Base-by-base conservation (phyloP, 2,888 invertebrate genomes). In the Brachypalpus laphriformis region DNA sequence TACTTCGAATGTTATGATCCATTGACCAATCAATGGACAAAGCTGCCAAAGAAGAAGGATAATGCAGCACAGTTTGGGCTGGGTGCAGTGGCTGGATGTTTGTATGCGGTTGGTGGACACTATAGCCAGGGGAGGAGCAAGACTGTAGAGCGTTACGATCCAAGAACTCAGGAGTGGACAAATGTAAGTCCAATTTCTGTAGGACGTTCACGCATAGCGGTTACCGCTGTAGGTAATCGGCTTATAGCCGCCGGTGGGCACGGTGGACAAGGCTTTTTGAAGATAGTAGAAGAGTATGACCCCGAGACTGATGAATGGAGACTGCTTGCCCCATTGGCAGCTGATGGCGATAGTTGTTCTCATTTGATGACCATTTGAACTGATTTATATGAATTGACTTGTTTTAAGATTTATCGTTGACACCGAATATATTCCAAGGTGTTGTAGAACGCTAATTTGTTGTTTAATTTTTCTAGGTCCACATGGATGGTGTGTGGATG, bases 271-370 rank as follows among this genome's bases (percentile, higher is more conserved):
- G 49, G 9, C 1, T 61, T 59, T 25, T 49, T 40, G 34, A 72
- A 59, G 40, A 72, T 49, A 5, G 49, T 61, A 11, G 59, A 72
- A 51, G 40, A 72, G 47, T 72, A 72, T 40, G 59, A 72, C 22
- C 71, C 71, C 2, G 40, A 40, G 4, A 72, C 71, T 59, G 14
- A 72, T 20, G 49, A n/a, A n/a, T n/a, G n/a, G n/a, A n/a, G 28
- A 45, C 59, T 59, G 59, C 22, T 72, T 25, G 11, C 49, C 0
- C 16, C 37, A 1, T 59, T 28, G n/a, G n/a, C n/a, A n/a, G 14
- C n/a, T 18, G 51, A 72, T 8, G 71, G 49, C 16, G 59, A 61
- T 61, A 51, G 28, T 40, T 61, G 49, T 14, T 59, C 71, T 9
- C 47, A 72, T 14, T 6, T 72, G 8, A 7, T 72, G 6, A 20